These are phyloP conservation scores for Pseudoatta argentina DNA, from an alignment of 1,140 invertebrate genomes.

Conservation along the genomic window DNA sequence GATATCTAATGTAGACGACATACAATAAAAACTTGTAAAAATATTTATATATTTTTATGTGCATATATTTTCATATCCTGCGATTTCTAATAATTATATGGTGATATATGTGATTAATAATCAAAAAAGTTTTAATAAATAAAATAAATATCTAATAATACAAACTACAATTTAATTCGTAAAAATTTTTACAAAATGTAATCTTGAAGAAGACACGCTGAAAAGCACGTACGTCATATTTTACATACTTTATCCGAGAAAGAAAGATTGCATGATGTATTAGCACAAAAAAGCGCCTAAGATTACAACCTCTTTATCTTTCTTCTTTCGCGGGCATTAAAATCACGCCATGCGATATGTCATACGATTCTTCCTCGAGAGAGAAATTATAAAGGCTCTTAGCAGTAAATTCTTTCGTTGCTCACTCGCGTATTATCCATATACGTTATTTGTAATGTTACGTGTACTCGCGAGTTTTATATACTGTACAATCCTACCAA, in stretches of 20 bases:
- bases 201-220: conserved; percentile 1
- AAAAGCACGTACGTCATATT: conserved; percentile 42
- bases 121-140: background rate
- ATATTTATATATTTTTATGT: too few relatives aligned
- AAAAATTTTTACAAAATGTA: conserved; percentile 3
- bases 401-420: conserved; percentile 17
- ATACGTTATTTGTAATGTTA: background rate
- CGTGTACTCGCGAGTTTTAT: background rate
- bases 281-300: conserved; percentile 29
- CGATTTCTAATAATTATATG: background rate
- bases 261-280: conserved; percentile 53
- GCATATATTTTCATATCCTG: background rate
- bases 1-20: too few relatives aligned
- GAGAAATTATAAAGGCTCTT: conserved; percentile 17
- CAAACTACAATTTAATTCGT: background rate
- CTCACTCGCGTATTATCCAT: conserved; percentile 1
- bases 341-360: conserved; percentile 42
- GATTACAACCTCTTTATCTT: conserved; percentile 53
- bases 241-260: conserved; percentile 33
- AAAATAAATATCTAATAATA: background rate
- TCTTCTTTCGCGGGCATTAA: conserved; percentile 27
- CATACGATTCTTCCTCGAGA: conserved; percentile 9
- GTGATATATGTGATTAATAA: background rate
- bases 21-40: too few relatives aligned
- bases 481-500: background rate